Percentiles rank a stretch among this genome's conserved stretches.
Conservation (phyloP, 2,888 invertebrate genomes). For the Ischnus inquisitorius region DNA sequence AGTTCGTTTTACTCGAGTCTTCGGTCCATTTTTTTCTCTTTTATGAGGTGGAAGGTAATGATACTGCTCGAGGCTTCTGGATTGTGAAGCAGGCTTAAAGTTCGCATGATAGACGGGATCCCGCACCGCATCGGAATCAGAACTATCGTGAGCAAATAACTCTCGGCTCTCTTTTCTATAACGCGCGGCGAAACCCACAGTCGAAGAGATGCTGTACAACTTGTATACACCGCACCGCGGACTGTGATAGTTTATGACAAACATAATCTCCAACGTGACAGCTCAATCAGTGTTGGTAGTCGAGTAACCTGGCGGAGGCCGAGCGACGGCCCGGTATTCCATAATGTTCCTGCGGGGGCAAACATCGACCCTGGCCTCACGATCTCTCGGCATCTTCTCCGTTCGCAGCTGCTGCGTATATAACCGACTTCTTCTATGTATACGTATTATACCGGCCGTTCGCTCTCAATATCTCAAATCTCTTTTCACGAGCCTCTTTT, state of each 20-base stretch:
- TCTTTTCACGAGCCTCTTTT: conserved; percentile 46
- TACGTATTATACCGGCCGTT: conserved; percentile 31
- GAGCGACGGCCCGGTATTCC: conserved; percentile 14
- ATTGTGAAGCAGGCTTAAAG: conserved; percentile 49
- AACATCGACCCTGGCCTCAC: conserved; percentile 64
- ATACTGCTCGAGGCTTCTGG: conserved; percentile 9
- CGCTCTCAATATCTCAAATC: conserved; percentile 57
- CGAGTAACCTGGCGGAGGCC: conserved; percentile 53
- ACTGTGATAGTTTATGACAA: conserved; percentile 79
- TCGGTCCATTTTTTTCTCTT: conserved; percentile 1
- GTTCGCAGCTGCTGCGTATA: conserved; percentile 27
- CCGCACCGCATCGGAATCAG: conserved; percentile 55
- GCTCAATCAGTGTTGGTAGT: conserved; percentile 76
- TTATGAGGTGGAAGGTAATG: conserved; percentile 27
- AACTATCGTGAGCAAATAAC: conserved; percentile 46
- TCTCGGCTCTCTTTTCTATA: conserved; percentile 47
- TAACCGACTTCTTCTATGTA: not conserved
- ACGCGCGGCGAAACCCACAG: conserved; percentile 9
- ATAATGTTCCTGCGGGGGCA: conserved; percentile 50
- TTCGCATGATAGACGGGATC: conserved; percentile 26
- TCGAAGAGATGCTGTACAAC: conserved; percentile 34
- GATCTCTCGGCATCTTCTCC: conserved; percentile 55
- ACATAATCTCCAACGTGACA: conserved; percentile 79
- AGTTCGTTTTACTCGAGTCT: conserved; percentile 14
- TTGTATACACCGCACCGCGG: conserved; percentile 38